Percentiles rank a stretch among this genome's conserved stretches.
These are phyloP conservation scores for Chrysemys picta DNA, from an alignment of 2,113 vertebrate species.

Conservation along the genomic window DNA sequence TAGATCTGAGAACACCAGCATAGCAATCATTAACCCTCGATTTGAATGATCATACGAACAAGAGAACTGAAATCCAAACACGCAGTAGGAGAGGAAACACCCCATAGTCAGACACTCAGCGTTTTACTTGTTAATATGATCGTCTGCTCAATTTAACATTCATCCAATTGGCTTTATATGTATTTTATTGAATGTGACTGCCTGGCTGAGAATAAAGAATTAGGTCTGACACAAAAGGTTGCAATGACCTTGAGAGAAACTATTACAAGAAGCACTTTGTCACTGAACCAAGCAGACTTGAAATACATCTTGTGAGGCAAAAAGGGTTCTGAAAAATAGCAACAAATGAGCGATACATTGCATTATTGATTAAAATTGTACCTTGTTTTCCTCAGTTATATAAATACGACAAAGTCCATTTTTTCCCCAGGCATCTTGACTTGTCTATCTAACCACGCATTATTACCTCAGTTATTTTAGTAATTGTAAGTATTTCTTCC, in stretches of 20 bases:
- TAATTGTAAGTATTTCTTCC: not conserved
- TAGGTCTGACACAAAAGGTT: slow-evolving; percentile 33
- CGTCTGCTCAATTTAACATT: slow-evolving; percentile 43
- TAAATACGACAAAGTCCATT: not conserved
- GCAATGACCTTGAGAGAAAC: slow-evolving; percentile 60
- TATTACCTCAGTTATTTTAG: not conserved
- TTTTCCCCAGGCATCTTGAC: not conserved
- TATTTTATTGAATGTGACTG: slow-evolving; percentile 66
- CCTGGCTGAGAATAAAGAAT: slow-evolving; percentile 46
- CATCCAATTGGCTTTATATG: slow-evolving; percentile 51
- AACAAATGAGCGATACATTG: not conserved
- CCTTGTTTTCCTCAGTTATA: not conserved
- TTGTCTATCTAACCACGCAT: not conserved
- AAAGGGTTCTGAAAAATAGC: not conserved
- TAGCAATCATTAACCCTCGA: not conserved
- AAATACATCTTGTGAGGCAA: not conserved
- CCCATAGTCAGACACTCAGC: not conserved
- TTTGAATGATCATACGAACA: not conserved
- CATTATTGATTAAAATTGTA: not conserved
- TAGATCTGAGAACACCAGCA: not conserved
- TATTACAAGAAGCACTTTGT: slow-evolving; percentile 25
- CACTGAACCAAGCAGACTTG: not conserved
- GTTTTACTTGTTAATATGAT: slow-evolving; percentile 41
- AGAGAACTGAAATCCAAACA: not conserved
- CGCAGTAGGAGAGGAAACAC: not conserved